Percentiles rank a stretch among this genome's conserved stretches.
These are phyloP conservation scores for Papilio demoleus DNA, from an alignment of 2,888 invertebrate species.

Conservation along the genomic window DNA sequence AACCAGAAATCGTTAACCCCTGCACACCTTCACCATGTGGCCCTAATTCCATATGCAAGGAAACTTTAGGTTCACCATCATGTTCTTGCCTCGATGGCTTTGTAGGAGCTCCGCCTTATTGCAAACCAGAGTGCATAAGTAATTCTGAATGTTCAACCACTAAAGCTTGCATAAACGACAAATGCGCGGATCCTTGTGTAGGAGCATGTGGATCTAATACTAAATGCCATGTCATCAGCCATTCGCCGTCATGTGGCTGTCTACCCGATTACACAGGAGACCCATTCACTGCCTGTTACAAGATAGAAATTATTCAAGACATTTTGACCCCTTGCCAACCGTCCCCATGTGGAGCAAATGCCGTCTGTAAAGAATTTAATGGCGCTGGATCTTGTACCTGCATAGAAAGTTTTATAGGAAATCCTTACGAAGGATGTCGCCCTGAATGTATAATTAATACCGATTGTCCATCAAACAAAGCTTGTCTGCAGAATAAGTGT, in stretches of 20 bases:
- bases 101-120: constrained; percentile 88
- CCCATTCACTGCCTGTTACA: constrained; percentile 87
- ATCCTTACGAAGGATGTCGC: constrained; percentile 90
- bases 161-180: constrained; percentile 89
- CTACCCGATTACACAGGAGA: constrained; percentile 87
- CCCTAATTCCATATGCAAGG: constrained; percentile 89
- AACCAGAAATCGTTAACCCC: constrained; percentile 83
- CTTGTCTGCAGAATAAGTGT: constrained; percentile 89
- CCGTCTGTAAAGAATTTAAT: constrained; percentile 84
- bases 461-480: constrained; percentile 87
- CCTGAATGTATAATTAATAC: constrained; percentile 89
- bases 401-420: constrained; percentile 87
- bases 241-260: constrained; percentile 89
- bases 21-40: constrained; percentile 92
- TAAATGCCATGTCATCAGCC: constrained; percentile 89
- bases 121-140: constrained; percentile 91
- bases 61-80: constrained; percentile 86
- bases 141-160: constrained; percentile 89
- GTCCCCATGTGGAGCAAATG: constrained; percentile 87
- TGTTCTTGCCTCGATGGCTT: constrained; percentile 89
- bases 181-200: constrained; percentile 89
- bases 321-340: constrained; percentile 83
- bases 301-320: constrained; percentile 66
- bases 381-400: constrained; percentile 88
- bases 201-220: constrained; percentile 88